These are phyloP conservation scores for Catharus fuscescens DNA, from an alignment of 2,113 vertebrate species.

Conservation along the genomic window DNA sequence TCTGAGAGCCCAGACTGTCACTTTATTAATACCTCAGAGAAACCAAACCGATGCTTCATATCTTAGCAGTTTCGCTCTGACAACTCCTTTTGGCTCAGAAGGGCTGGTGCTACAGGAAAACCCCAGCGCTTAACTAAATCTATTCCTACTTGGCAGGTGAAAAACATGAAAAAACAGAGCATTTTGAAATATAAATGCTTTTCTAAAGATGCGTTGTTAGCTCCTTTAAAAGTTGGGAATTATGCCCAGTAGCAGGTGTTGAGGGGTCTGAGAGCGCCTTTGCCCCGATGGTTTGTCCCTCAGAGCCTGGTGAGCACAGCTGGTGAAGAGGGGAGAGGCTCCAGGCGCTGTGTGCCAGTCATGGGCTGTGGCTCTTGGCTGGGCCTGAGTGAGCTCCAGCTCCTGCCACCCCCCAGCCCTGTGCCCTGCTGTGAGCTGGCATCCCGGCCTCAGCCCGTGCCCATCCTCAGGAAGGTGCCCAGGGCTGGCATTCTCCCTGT, in stretches of 20 bases:
- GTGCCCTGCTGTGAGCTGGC: fast-evolving
- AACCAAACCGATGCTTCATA: neutral
- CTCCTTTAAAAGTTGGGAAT: neutral
- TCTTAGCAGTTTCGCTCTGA: neutral
- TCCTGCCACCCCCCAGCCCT: fast-evolving
- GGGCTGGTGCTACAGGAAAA: neutral
- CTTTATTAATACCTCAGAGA: neutral
- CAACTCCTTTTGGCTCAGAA: neutral
- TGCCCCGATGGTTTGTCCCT: fast-evolving
- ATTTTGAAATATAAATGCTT: neutral
- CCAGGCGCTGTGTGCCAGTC: fast-evolving
- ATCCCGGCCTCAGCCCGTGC: neutral
- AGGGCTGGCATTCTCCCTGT: neutral
- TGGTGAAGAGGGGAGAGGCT: neutral
- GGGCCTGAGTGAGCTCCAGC: neutral
- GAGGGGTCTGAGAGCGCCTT: neutral
- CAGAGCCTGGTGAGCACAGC: fast-evolving
- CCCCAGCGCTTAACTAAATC: neutral
- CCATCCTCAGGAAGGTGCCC: no score
- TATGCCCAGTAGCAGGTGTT: neutral
- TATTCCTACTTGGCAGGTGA: neutral
- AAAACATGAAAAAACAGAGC: neutral
- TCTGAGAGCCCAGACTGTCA: neutral
- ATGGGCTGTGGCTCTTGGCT: neutral
- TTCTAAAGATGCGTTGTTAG: neutral